Percentiles rank a stretch among this genome's conserved stretches.
phyloP scores from a whole-genome alignment of 2,113 vertebrate genomes.

The Tenrec ecaudatus region DNA sequence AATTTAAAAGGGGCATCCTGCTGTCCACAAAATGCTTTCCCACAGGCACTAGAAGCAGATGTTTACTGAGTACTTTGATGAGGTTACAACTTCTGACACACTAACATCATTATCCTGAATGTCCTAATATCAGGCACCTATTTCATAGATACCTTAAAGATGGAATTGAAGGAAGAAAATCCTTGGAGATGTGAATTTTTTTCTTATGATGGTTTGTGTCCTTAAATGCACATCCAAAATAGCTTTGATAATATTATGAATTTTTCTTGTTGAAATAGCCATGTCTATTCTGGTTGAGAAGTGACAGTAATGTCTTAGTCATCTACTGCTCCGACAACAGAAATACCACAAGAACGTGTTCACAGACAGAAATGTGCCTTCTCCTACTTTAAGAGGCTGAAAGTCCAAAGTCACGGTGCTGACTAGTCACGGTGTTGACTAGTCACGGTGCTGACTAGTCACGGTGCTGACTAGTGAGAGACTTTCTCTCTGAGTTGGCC shows the following conservation, averaged over 20 bases:
- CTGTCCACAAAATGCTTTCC: not conserved
- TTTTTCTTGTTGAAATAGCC: not conserved
- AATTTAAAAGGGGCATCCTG: not conserved
- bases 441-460: no score
- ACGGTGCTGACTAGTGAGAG: not conserved
- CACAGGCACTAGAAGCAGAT: not conserved
- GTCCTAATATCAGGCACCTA: not conserved
- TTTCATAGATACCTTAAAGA: not conserved
- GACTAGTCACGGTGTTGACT: no score
- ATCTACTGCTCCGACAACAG: not conserved
- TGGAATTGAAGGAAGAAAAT: not conserved
- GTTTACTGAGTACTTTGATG: not conserved
- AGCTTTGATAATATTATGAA: not conserved
- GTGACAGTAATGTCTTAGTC: not conserved
- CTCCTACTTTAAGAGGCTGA: not conserved
- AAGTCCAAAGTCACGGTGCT: not conserved
- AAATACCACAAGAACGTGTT: not conserved
- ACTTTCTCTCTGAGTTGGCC: not conserved
- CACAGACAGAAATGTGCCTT: not conserved
- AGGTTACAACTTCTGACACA: not conserved
- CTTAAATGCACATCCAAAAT: not conserved
- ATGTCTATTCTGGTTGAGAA: constrained; percentile 2
- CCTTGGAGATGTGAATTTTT: not conserved
- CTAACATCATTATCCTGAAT: not conserved
- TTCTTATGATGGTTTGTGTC: not conserved